Evolutionary conservation across 2,888 invertebrate species (phyloP).

Genomic region (Coremacera marginata): DNA sequence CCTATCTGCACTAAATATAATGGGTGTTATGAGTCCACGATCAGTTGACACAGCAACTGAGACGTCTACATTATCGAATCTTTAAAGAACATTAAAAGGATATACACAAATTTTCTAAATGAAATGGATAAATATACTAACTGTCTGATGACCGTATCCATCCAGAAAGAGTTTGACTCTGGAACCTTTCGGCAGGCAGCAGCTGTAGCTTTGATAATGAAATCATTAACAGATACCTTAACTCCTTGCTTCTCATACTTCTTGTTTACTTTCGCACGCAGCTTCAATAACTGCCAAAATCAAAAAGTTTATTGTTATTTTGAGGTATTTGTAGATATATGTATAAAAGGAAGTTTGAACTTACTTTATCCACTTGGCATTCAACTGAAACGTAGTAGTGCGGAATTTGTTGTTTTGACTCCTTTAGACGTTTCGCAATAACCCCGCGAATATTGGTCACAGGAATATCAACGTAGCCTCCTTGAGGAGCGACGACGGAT

Average conservation of each 20-base stretch:
- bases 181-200: conserved; percentile 91
- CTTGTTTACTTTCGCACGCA: conserved; percentile 85
- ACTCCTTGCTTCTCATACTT: conserved; percentile 81
- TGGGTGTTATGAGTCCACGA: conserved; percentile 95
- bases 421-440: conserved; percentile 88
- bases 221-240: conserved; percentile 96
- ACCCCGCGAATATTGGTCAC: conserved; percentile 86
- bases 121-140: conserved; percentile 70
- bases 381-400: conserved; percentile 96
- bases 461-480: conserved; percentile 79
- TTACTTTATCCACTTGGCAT: conserved; percentile 83
- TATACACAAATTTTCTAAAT: neutral
- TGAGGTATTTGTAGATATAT: neutral
- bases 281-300: conserved; percentile 70
- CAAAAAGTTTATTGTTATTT: neutral
- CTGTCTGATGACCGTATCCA: conserved; percentile 93
- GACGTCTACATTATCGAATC: conserved; percentile 92
- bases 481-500: conserved; percentile 57
- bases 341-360: conserved; percentile 43
- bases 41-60: conserved; percentile 97
- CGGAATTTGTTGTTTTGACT: conserved; percentile 94
- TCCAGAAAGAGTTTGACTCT: conserved; percentile 95
- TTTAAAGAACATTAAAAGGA: conserved; percentile 59
- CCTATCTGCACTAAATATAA: conserved; percentile 90
- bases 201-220: conserved; percentile 94